Conservation (phyloP, 2,888 invertebrate species). For the Mellilla xanthometata region DNA sequence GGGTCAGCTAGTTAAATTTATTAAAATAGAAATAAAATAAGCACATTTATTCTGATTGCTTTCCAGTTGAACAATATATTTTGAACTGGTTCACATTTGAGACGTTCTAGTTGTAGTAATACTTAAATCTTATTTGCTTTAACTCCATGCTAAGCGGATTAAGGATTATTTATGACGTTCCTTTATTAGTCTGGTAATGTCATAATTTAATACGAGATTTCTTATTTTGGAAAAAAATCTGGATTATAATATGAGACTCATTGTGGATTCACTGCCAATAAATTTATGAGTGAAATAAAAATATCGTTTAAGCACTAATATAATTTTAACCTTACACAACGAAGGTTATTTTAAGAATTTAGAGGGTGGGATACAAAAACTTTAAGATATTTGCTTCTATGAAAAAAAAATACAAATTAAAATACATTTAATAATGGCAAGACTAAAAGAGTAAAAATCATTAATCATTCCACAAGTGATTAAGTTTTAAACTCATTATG, state of each 20-base stretch:
- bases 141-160: constrained; percentile 69
- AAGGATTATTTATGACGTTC: constrained; percentile 61
- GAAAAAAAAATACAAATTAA: not conserved
- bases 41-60: too few species aligned
- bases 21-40: too few species aligned
- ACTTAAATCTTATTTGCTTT: constrained; percentile 60
- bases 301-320: too few species aligned
- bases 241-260: too few species aligned
- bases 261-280: too few species aligned
- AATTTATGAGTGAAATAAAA: too few species aligned
- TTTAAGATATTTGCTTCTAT: not conserved
- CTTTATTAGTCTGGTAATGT: constrained; percentile 50
- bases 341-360: too few species aligned
- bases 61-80: too few species aligned
- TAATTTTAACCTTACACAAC: too few species aligned
- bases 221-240: too few species aligned
- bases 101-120: constrained; percentile 14
- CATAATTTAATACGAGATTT: constrained; percentile 40
- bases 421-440: constrained; percentile 7
- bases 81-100: too few species aligned
- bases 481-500: constrained; percentile 42
- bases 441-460: constrained; percentile 13
- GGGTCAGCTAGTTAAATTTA: too few species aligned
- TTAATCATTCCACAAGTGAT: constrained; percentile 39
- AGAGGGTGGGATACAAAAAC: not conserved